A percentile compares a stretch with the other conserved stretches of the same genome.
phyloP scores from a whole-genome alignment of 1,140 invertebrate species.

The Papilio polyxenes region DNA sequence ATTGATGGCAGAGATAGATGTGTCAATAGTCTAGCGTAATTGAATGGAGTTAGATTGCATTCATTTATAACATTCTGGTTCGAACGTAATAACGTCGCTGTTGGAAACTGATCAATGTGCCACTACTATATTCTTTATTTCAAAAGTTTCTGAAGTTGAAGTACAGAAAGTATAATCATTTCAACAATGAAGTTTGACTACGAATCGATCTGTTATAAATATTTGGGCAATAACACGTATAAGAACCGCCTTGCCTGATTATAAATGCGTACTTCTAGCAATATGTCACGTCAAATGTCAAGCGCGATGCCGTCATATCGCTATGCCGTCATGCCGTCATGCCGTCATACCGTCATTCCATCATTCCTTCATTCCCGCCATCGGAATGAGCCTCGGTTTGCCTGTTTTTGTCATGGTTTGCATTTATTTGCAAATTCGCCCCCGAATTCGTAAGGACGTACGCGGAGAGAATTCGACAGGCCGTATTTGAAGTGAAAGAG shows the following conservation, averaged over 20 bases:
- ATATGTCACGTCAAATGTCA: not conserved
- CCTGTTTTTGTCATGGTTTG: not conserved
- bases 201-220: not conserved
- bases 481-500: not conserved
- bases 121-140: not conserved
- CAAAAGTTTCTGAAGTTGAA: too few relatives aligned
- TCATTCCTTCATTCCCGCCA: not conserved
- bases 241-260: not conserved
- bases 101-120: not conserved
- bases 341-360: conserved; percentile 5
- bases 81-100: not conserved
- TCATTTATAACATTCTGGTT: conserved; percentile 29
- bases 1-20: conserved; percentile 56
- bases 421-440: conserved; percentile 18
- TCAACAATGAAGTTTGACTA: not conserved
- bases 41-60: conserved; percentile 46
- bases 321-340: not conserved
- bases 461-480: conserved; percentile 7
- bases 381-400: conserved; percentile 8
- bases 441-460: conserved; percentile 10
- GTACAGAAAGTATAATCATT: not conserved
- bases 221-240: not conserved
- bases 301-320: conserved; percentile 2
- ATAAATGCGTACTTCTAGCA: not conserved
- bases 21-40: conserved; percentile 49